phyloP scores from a whole-genome alignment of 2,888 invertebrate species.

The Leptothorax acervorum region DNA sequence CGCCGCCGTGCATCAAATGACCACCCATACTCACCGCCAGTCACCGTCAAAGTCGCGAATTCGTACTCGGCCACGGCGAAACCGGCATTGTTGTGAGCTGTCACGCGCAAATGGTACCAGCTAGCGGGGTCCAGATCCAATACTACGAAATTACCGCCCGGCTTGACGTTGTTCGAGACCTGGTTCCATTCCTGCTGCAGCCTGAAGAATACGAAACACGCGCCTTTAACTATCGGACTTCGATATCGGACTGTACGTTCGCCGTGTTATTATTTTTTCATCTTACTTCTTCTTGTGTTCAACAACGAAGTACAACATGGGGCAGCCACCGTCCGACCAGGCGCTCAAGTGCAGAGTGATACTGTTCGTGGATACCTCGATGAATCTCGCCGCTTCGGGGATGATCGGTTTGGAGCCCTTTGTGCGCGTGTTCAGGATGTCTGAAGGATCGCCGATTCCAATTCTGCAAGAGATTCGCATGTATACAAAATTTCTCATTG shows the following conservation, averaged over 20 bases:
- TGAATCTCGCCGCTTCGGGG: conserved; percentile 95
- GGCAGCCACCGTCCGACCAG: conserved; percentile 98
- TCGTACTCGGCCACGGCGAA: conserved; percentile 98
- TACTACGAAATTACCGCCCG: conserved; percentile 95
- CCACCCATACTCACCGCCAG: conserved; percentile 91
- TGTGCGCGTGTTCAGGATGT: conserved; percentile 95
- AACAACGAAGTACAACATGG: conserved; percentile 97
- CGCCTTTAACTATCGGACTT: neutral
- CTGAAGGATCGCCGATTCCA: conserved; percentile 96
- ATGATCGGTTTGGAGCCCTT: conserved; percentile 97
- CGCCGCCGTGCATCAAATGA: conserved; percentile 1
- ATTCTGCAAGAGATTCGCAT: conserved; percentile 87
- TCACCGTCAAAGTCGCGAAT: conserved; percentile 97
- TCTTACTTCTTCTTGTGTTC: conserved; percentile 96
- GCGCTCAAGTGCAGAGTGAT: conserved; percentile 96
- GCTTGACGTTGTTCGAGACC: conserved; percentile 96
- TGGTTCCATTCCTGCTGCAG: conserved; percentile 96
- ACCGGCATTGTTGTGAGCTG: conserved; percentile 98
- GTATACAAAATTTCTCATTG: neutral
- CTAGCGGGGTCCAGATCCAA: conserved; percentile 96
- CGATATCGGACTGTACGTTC: neutral
- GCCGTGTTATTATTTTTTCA: neutral
- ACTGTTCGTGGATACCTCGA: conserved; percentile 97
- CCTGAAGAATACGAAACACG: conserved; percentile 84
- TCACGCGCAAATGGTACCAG: conserved; percentile 96